These are phyloP conservation scores for Chloebia gouldiae DNA, from an alignment of 2,113 vertebrate genomes.

Conservation along the genomic window DNA sequence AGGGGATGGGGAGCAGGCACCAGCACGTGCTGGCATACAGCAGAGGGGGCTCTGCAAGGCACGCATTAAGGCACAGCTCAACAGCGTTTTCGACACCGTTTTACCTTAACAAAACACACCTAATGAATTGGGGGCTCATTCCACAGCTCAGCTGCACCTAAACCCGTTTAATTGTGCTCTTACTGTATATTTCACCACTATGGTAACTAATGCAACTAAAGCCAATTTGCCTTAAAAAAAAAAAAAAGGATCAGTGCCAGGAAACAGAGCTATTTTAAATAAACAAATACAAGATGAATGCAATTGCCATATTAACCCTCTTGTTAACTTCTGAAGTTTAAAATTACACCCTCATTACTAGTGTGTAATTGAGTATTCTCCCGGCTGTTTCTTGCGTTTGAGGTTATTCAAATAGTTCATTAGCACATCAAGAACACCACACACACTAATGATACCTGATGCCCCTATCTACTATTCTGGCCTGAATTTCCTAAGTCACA, in stretches of 20 bases:
- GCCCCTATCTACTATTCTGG: conserved; percentile 27
- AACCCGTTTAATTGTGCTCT: background rate
- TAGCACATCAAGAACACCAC: conserved; percentile 28
- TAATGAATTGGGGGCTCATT: background rate
- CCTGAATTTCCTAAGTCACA: background rate
- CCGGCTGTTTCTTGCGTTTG: conserved; percentile 53
- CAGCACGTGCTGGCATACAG: background rate
- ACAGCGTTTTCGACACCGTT: background rate
- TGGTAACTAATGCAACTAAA: conserved; percentile 3
- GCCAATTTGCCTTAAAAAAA: background rate
- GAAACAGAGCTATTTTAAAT: conserved; percentile 52
- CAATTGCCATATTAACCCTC: conserved; percentile 51
- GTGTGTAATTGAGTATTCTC: conserved; percentile 50
- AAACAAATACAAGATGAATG: conserved; percentile 64
- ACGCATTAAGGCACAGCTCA: background rate
- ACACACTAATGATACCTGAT: conserved; percentile 22
- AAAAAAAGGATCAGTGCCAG: conserved; percentile 32
- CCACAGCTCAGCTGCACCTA: background rate
- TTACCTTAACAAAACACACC: background rate
- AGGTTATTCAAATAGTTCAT: conserved; percentile 58
- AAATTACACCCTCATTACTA: conserved; percentile 54
- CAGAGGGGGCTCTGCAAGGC: background rate
- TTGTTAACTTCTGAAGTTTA: conserved; percentile 62
- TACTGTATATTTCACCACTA: background rate
- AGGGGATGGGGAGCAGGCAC: background rate